These are phyloP conservation scores for Crotalus horridus DNA, from an alignment of 2,113 vertebrate species.

Conservation along the genomic window DNA sequence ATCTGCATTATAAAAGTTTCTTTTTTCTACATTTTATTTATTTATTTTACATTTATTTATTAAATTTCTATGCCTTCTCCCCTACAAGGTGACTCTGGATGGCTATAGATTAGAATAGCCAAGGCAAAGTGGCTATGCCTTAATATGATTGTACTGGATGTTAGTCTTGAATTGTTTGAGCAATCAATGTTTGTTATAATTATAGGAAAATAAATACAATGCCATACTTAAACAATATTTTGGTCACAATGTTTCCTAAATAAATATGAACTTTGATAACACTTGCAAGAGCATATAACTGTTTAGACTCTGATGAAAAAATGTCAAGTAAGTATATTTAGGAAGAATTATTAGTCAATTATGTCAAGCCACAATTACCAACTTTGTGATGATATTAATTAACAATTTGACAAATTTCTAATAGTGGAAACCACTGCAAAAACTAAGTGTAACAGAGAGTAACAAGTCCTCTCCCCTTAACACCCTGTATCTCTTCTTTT, in stretches of 20 bases:
- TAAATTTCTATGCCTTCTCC: not conserved
- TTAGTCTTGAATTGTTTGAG: slow-evolving; percentile 20
- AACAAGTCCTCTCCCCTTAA: slow-evolving; percentile 38
- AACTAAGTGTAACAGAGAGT: not conserved
- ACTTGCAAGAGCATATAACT: too few relatives aligned
- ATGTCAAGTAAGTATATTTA: not conserved
- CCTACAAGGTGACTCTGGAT: not conserved
- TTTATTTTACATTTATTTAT: not conserved
- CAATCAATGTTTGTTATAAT: slow-evolving; percentile 48
- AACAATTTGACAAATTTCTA: not conserved
- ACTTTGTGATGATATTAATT: not conserved
- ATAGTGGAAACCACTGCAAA: not conserved
- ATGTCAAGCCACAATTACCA: not conserved
- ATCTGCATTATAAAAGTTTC: not conserved
- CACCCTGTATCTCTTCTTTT: not conserved
- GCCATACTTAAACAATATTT: slow-evolving; percentile 51
- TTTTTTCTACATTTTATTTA: not conserved
- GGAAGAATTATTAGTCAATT: not conserved
- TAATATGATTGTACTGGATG: not conserved
- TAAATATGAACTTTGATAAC: not conserved
- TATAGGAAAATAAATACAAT: slow-evolving; percentile 57
- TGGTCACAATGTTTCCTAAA: slow-evolving; percentile 38
- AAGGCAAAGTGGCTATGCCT: not conserved
- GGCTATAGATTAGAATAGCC: not conserved
- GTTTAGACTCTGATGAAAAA: not conserved